Conservation (phyloP, 2,888 invertebrate species). For the Andricus curvator region DNA sequence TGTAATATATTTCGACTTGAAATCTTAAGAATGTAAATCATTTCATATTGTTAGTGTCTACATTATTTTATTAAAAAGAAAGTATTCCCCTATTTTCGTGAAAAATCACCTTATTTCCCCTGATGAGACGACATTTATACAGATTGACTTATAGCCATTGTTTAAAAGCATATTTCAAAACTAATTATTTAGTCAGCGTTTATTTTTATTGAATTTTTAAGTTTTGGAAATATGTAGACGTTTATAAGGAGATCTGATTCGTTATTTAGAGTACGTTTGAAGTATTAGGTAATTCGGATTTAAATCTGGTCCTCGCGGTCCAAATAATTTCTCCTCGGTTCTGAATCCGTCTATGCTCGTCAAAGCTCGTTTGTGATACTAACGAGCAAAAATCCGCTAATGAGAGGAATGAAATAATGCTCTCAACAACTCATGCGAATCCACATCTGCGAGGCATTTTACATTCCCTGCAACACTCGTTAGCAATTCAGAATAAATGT, state of each 20-base stretch:
- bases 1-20: too few species aligned
- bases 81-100: too few species aligned
- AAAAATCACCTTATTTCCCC: too few species aligned
- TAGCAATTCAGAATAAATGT: not conserved
- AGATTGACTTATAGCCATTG: too few species aligned
- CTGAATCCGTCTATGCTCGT: constrained; percentile 2
- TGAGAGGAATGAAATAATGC: not conserved
- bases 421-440: not conserved
- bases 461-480: not conserved
- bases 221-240: too few species aligned
- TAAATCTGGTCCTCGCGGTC: not conserved
- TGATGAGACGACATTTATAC: too few species aligned
- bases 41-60: too few species aligned
- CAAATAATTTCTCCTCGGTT: constrained; percentile 17
- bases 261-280: not conserved
- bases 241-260: not conserved
- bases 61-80: too few species aligned
- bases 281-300: not conserved
- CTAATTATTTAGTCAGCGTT: too few species aligned
- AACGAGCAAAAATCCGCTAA: constrained; percentile 27
- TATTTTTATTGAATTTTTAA: too few species aligned
- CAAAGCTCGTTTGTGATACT: constrained; percentile 23
- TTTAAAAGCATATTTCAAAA: too few species aligned
- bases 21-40: too few species aligned
- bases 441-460: not conserved